Base-by-base conservation (phyloP, 2,113 vertebrate genomes). In the Motacilla tschutschensis region DNA sequence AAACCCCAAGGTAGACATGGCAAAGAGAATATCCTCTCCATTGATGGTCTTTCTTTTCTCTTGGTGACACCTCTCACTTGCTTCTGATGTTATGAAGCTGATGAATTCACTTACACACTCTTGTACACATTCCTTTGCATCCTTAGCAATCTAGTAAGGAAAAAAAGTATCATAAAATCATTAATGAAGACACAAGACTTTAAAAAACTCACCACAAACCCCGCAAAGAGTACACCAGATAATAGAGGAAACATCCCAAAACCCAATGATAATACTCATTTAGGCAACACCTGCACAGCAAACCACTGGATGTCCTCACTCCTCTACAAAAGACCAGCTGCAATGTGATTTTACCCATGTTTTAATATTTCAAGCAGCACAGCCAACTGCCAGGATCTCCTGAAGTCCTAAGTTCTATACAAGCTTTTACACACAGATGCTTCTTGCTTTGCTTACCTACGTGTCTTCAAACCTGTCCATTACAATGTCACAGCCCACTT, bases 31-130 rank as follows among this genome's bases (percentile, higher is more conserved):
- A 90, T 99, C 99, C 91, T 99, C 99, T 17, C 99, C 99, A 17
- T 99, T 99, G 94, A 99, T 99, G 88, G 99, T 99, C 95, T 99
- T 99, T 79, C 99, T 98, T 94, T 99, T 99, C 94, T 99, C 99
- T 90, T 99, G 99, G 88, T 99, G 99, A 95, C 99, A 99, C 71
- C 99, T 96, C 89, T 99, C 99, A 35, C 99, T 99, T 31, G 99
- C 99, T 96, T 99, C 99, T 5, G 99, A 99, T 1, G 99, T 99
- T 94, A 99, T 99, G 91, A 99, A 99, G 95, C 99, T 99, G 96
- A 99, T 99, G 90, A 99, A 99, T 95, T 99, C 99, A 70, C 99
- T 99, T 26, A 99, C 99, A 47, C 99, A 99, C 91, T 99, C 99
- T 93, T 99, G 99, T 74, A 99, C 99, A 4, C 99, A 99, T 89